These are phyloP conservation scores for Antheraea assamensis DNA, from an alignment of 2,888 invertebrate species.

Conservation along the genomic window DNA sequence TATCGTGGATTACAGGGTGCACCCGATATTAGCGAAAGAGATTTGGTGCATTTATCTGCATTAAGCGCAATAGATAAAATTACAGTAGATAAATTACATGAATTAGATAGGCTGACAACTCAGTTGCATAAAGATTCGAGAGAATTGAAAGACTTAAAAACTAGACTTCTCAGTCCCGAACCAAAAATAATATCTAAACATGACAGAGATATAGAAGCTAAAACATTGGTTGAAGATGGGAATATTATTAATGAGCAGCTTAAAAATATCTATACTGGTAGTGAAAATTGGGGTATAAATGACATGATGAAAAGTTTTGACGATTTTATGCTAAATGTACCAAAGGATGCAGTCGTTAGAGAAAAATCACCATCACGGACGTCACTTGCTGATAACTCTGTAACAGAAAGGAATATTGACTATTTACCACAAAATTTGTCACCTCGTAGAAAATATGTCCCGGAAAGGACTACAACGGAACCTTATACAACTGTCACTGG, in stretches of 20 bases:
- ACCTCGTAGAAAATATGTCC: conserved; percentile 81
- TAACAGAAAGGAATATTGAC: conserved; percentile 85
- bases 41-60: conserved; percentile 88
- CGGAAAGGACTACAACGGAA: conserved; percentile 82
- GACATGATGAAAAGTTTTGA: conserved; percentile 85
- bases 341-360: conserved; percentile 72
- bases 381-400: conserved; percentile 83
- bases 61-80: conserved; percentile 90
- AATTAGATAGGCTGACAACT: conserved; percentile 88
- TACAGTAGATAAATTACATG: conserved; percentile 89
- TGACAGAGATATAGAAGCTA: conserved; percentile 82
- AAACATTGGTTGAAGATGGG: conserved; percentile 83
- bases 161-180: conserved; percentile 86
- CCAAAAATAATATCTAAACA: conserved; percentile 70
- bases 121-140: conserved; percentile 90
- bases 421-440: conserved; percentile 82
- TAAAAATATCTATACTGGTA: conserved; percentile 85
- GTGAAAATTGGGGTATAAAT: conserved; percentile 86
- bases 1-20: conserved; percentile 86
- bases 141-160: conserved; percentile 88
- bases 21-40: conserved; percentile 89
- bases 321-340: conserved; percentile 80
- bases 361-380: conserved; percentile 84
- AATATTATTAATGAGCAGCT: conserved; percentile 87
- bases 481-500: conserved; percentile 85